Evolutionary conservation across 2,888 invertebrate species (phyloP).

Genomic region (Monochamus alternatus): DNA sequence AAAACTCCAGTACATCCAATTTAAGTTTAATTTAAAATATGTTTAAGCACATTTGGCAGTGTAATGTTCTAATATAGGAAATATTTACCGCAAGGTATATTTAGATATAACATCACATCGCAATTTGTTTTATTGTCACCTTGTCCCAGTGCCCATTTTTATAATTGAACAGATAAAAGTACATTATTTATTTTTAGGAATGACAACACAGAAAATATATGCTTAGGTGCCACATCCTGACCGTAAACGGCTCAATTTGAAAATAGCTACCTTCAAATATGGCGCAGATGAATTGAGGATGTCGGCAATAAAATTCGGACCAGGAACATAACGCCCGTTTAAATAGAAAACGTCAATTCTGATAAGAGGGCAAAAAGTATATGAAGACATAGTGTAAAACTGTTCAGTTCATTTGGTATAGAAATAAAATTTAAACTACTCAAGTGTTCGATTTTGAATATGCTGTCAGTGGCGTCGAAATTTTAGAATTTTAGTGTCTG

Average conservation of each 20-base stretch:
- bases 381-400: too few relatives aligned
- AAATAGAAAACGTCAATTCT: conserved; percentile 11
- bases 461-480: too few relatives aligned
- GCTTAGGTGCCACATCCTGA: conserved; percentile 4
- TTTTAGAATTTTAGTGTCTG: too few relatives aligned
- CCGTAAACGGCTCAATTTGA: conserved; percentile 5
- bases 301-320: conserved; percentile 6
- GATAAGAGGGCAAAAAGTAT: background rate
- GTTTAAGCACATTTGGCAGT: too few relatives aligned
- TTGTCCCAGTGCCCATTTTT: background rate
- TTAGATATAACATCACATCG: background rate
- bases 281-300: conserved; percentile 9
- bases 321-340: background rate
- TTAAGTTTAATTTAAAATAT: too few relatives aligned
- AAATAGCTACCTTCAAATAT: conserved; percentile 18
- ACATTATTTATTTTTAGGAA: conserved; percentile 11
- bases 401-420: background rate
- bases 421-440: background rate
- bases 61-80: too few relatives aligned
- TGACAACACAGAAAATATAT: conserved; percentile 4
- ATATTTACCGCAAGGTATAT: background rate
- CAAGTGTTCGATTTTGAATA: too few relatives aligned
- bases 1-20: too few relatives aligned
- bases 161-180: conserved; percentile 4
- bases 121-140: background rate